Percentiles rank a stretch among this genome's conserved stretches.
Conservation (phyloP, 1,140 invertebrate species). For the Arctopsyche grandis region DNA sequence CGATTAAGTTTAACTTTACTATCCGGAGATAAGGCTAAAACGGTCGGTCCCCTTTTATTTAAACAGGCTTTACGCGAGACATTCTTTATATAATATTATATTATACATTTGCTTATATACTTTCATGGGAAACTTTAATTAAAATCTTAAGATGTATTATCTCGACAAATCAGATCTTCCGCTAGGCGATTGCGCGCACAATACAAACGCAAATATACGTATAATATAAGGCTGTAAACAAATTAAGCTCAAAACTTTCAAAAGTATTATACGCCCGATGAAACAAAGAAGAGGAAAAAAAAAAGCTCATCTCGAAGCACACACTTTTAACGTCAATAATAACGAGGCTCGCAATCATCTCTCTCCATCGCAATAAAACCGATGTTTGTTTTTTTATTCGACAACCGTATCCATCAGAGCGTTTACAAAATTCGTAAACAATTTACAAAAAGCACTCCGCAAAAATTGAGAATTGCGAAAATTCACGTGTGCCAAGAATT, state of each 20-base stretch:
- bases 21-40: too few relatives aligned
- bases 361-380: not conserved
- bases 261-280: not conserved
- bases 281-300: not conserved
- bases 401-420: not conserved
- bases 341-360: not conserved
- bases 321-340: not conserved
- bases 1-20: too few relatives aligned
- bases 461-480: not conserved
- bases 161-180: constrained; percentile 10
- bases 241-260: not conserved
- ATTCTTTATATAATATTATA: too few relatives aligned
- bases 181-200: not conserved
- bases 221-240: not conserved
- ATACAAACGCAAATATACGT: not conserved
- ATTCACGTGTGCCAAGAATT: not conserved
- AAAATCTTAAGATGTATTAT: constrained; percentile 7
- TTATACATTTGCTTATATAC: too few relatives aligned
- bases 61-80: too few relatives aligned
- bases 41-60: too few relatives aligned
- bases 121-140: not conserved
- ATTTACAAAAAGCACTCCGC: not conserved
- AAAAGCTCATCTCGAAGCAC: not conserved
- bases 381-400: not conserved
- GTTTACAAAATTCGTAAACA: constrained; percentile 6